Base-by-base conservation (phyloP, 2,888 invertebrate species). In the Tinea semifulvella region DNA sequence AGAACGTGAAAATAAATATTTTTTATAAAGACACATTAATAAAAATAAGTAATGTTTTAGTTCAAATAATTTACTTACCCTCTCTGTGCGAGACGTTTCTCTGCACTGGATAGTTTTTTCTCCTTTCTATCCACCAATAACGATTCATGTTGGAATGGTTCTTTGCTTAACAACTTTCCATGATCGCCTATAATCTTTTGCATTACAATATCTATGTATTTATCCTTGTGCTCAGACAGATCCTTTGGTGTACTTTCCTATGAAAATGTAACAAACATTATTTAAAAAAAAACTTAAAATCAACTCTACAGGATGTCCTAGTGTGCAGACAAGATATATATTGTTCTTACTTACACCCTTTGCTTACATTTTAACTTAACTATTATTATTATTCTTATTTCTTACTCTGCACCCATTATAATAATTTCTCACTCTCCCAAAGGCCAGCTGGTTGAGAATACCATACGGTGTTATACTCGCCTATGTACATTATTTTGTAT, bases 121-220 rank as follows among this genome's bases (percentile, higher is more conserved):
- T 97, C 97, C 63, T 97, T 96, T 35, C 96, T 85, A 69, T 98
- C 98, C 2, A 97, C 91, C 22, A 98, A 80, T 44, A 98, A 79
- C 7, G 96, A 96, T 68, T 98, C 98, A 61, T 98, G 98, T 56
- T 94, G 92, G 76, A 98, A 98, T 0, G 98, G 98, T 58, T 92
- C 91, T 69, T 90, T 91, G 47, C 88, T 89, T 47, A 92, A 69
- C 42, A 85, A 67, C 27, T 80, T 82, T 11, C 88, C 85, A 53
- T 88, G 85, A 18, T 83, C 68, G 45, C 85, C 83, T 36, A 91
- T 69, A 16, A 91, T 77, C 48, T 88, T 89, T 63, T 91, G 88
- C 82, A 97, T 86, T 38, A 96, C 87, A 42, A 88, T 83, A 64
- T 98, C 98, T 11, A 88, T 76, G 58, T 91, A 94, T 55, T 87